Evolutionary conservation across 1,140 invertebrate genomes (phyloP).

Genomic region (Drosophila arawakana): DNA sequence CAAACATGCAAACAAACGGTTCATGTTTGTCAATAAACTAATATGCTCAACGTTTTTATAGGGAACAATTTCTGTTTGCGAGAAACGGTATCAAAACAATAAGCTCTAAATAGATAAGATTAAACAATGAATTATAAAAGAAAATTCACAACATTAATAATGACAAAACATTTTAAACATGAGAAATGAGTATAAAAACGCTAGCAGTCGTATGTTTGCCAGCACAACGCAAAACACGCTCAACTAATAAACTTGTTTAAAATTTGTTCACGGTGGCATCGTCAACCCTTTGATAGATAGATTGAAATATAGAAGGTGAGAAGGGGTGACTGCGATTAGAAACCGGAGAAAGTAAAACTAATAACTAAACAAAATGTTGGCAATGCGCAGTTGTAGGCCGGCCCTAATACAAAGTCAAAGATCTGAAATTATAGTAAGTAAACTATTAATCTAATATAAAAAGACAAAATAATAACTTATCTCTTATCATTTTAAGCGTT

Average conservation of each 20-base stretch:
- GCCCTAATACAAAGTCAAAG: slow-evolving; percentile 40
- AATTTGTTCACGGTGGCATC: too few species aligned
- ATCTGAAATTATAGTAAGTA: slow-evolving; percentile 13
- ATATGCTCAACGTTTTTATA: too few species aligned
- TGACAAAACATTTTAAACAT: not conserved
- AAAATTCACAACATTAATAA: not conserved
- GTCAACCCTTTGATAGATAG: too few species aligned
- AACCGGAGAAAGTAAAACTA: slow-evolving; percentile 10
- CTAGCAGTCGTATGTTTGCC: too few species aligned
- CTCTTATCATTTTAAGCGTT: slow-evolving; percentile 35
- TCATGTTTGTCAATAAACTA: not conserved
- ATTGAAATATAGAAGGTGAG: too few species aligned
- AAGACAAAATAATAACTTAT: not conserved
- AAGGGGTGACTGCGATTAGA: not conserved
- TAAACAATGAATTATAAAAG: not conserved
- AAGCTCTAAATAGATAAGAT: not conserved
- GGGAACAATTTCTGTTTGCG: not conserved
- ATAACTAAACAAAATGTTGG: slow-evolving; percentile 45
- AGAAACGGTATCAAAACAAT: not conserved
- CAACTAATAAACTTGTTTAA: too few species aligned
- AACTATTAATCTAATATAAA: not conserved
- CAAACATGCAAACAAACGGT: not conserved
- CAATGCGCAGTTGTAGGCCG: slow-evolving; percentile 39
- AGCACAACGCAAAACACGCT: too few species aligned
- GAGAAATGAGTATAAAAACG: too few species aligned